These are phyloP conservation scores for Xestobium rufovillosum DNA, from an alignment of 2,888 invertebrate species.

Conservation along the genomic window DNA sequence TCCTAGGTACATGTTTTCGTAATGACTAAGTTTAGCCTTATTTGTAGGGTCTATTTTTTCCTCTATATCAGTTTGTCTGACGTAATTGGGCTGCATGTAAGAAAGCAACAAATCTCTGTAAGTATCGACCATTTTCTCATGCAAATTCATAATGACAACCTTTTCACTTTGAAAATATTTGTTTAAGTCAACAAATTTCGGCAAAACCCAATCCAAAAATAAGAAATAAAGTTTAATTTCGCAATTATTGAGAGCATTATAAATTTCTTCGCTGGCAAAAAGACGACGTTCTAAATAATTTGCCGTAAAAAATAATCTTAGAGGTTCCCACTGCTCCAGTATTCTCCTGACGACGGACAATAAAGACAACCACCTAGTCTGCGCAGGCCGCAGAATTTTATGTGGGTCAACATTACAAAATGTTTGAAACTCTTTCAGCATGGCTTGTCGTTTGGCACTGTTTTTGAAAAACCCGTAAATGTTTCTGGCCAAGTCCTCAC, in stretches of 20 bases:
- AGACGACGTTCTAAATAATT: conserved; percentile 3
- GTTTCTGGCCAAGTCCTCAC: conserved; percentile 31
- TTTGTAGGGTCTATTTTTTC: conserved; percentile 1
- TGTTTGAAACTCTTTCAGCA: conserved; percentile 8
- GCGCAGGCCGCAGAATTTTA: conserved; percentile 14
- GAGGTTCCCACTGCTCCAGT: conserved; percentile 12
- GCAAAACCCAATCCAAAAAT: conserved; percentile 1
- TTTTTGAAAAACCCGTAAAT: conserved; percentile 10
- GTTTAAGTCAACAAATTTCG: not conserved
- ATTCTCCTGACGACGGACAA: conserved; percentile 8
- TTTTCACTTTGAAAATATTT: conserved; percentile 1
- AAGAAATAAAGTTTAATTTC: not conserved
- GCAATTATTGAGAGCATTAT: not conserved
- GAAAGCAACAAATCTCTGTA: not conserved
- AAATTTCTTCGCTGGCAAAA: conserved; percentile 2
- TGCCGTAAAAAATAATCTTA: conserved; percentile 12
- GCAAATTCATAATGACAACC: not conserved
- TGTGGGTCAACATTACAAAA: conserved; percentile 9
- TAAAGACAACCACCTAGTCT: conserved; percentile 15
- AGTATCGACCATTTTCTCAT: not conserved
- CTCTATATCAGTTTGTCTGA: not conserved
- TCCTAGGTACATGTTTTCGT: conserved; percentile 1
- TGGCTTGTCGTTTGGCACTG: conserved; percentile 7
- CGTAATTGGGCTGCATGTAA: too few species aligned
- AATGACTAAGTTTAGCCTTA: not conserved